Evolutionary conservation across 1,140 invertebrate genomes (phyloP).

Genomic region (Meloidogyne exigua): DNA sequence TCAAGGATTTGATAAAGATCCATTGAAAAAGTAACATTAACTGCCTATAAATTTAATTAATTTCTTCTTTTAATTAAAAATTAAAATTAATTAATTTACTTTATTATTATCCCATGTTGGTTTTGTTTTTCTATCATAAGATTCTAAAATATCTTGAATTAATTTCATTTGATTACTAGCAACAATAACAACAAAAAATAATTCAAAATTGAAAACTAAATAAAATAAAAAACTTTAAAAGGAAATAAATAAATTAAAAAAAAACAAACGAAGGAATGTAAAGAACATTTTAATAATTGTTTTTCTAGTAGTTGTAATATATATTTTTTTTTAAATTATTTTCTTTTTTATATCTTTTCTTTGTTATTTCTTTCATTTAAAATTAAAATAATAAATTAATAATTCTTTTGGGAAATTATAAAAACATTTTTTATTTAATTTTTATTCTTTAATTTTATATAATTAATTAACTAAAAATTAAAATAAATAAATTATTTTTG

Average conservation of each 20-base stretch:
- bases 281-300: not conserved
- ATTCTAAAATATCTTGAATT: conserved; percentile 61
- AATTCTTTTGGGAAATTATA: too few relatives aligned
- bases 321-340: not conserved
- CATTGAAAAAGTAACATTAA: conserved; percentile 61
- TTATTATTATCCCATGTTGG: conserved; percentile 57
- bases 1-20: conserved; percentile 63
- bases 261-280: not conserved
- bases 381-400: too few relatives aligned
- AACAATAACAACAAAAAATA: not conserved
- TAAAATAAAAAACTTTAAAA: not conserved
- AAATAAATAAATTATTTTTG: too few relatives aligned
- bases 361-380: not conserved
- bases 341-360: not conserved
- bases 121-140: conserved; percentile 57
- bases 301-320: not conserved
- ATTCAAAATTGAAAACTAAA: too few relatives aligned
- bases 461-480: too few relatives aligned
- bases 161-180: conserved; percentile 51
- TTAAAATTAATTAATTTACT: not conserved
- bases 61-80: too few relatives aligned
- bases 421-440: too few relatives aligned
- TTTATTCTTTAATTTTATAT: too few relatives aligned
- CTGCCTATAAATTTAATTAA: conserved; percentile 31
- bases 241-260: not conserved